Evolutionary conservation across 2,888 invertebrate species (phyloP), one percentile per base, ranked within the genome.

Genomic region (Seladonia tumulorum): DNA sequence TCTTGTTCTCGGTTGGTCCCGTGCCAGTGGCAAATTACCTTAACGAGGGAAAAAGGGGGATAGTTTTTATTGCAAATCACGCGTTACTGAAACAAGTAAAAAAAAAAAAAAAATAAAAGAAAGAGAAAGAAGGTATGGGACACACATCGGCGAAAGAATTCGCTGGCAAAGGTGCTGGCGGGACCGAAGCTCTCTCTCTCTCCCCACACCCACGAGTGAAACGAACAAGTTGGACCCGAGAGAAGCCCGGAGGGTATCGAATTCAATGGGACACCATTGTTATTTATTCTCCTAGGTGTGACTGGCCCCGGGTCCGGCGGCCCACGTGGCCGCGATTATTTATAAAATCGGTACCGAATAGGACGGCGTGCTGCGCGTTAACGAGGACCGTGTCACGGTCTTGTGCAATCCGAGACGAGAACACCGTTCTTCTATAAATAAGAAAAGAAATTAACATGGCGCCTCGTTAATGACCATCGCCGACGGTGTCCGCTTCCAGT

Each of bases 1-100:
- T 63, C 82, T 63, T 73, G 85, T 84, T 82, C 78, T 82, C 78
- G 73, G 68, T 82, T 92, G 93, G 93, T 87, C 68, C 7, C 2
- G 35, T 76, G 91, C 92, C 92, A 93, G 79, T 86, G 88, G 85
- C 79, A 89, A 93, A 93, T 93, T 93, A 93, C 92, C 88, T 89
- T 92, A 93, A 92, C 91, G 91, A 92, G 14, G 14, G 90, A 80
- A 89, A 86, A 87, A 89, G 86, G 83, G 83, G 79, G 79, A 47
- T 78, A 88, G 90, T 90, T 90, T 90, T 88, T 84, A 83, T 78
- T 76, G 90, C 88, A 90, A 88, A 87, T 90, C 85, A 83, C 90
- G 73, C 82, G 82, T 68, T 73, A 57, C 39, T 14, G 57, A 53
- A 71, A 79, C n/a, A 74, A 76, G 83, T 85, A 60, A 73, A 39